These are phyloP conservation scores for Melanchra persicariae DNA, from an alignment of 2,888 invertebrate genomes.

Conservation along the genomic window DNA sequence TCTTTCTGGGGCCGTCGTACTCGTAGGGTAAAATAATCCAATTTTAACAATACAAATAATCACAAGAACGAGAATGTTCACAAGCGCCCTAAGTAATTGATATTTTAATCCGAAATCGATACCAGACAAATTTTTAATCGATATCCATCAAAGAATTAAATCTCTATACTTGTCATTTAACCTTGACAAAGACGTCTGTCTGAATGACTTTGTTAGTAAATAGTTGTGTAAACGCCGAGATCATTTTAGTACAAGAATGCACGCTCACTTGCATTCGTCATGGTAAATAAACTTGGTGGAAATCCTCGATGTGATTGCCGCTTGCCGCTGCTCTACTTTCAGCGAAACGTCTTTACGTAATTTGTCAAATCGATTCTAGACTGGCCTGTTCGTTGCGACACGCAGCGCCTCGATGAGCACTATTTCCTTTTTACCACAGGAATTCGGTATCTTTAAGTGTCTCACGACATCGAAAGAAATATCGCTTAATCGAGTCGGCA, in stretches of 20 bases:
- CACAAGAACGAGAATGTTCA: not conserved
- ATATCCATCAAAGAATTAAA: not conserved
- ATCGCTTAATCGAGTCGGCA: constrained; percentile 36
- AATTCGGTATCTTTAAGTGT: constrained; percentile 31
- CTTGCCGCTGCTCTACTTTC: constrained; percentile 74
- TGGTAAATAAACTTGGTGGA: constrained; percentile 71
- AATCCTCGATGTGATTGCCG: constrained; percentile 71
- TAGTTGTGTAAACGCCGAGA: constrained; percentile 61
- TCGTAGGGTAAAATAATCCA: not conserved
- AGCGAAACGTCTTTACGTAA: constrained; percentile 75
- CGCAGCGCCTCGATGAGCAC: constrained; percentile 53
- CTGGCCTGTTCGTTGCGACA: constrained; percentile 61
- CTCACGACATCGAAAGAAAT: constrained; percentile 26
- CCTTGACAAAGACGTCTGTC: constrained; percentile 62
- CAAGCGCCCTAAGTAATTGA: not conserved
- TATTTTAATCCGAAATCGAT: constrained; percentile 3
- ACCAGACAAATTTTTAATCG: constrained; percentile 8
- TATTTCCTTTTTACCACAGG: constrained; percentile 50
- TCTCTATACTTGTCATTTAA: constrained; percentile 38
- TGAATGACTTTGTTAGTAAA: constrained; percentile 66
- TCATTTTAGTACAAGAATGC: constrained; percentile 64
- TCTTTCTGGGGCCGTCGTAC: no score
- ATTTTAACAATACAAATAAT: not conserved
- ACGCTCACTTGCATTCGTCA: constrained; percentile 72
- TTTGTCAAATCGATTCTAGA: constrained; percentile 74